These are phyloP conservation scores for Parnassius apollo DNA, from an alignment of 2,888 invertebrate species.

Conservation along the genomic window DNA sequence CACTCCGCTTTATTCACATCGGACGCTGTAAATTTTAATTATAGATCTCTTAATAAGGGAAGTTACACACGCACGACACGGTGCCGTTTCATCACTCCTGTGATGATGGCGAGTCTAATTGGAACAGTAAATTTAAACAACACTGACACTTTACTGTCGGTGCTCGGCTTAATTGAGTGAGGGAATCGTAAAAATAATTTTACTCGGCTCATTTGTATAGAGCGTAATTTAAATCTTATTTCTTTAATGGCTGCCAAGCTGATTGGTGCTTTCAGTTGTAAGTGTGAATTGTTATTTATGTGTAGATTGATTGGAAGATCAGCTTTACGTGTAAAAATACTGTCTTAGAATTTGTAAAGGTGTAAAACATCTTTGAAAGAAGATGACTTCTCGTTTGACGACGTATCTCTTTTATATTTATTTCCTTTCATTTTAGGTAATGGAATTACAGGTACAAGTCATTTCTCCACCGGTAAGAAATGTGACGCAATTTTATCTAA, in stretches of 20 bases:
- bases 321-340: slow-evolving; percentile 7
- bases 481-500: slow-evolving; percentile 67
- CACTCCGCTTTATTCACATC: slow-evolving; percentile 51
- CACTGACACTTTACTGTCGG: slow-evolving; percentile 76
- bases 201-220: slow-evolving; percentile 75
- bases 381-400: neutral
- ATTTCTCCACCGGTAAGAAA: slow-evolving; percentile 54
- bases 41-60: slow-evolving; percentile 77
- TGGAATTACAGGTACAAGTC: slow-evolving; percentile 25
- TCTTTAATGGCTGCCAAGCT: slow-evolving; percentile 61
- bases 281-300: slow-evolving; percentile 63
- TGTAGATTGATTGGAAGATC: slow-evolving; percentile 33
- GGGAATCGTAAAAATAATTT: slow-evolving; percentile 80
- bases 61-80: slow-evolving; percentile 69
- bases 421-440: slow-evolving; percentile 2
- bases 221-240: slow-evolving; percentile 72
- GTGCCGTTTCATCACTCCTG: slow-evolving; percentile 67
- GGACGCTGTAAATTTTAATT: slow-evolving; percentile 72
- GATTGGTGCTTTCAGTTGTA: slow-evolving; percentile 59
- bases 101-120: slow-evolving; percentile 78
- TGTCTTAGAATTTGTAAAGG: neutral
- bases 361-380: neutral
- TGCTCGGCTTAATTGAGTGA: slow-evolving; percentile 74
- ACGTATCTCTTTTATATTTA: slow-evolving; percentile 3
- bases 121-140: slow-evolving; percentile 79